A percentile compares a stretch with the other conserved stretches of the same genome.
Evolutionary conservation across 2,888 invertebrate genomes (phyloP).

Genomic region (Heliconius hortense): DNA sequence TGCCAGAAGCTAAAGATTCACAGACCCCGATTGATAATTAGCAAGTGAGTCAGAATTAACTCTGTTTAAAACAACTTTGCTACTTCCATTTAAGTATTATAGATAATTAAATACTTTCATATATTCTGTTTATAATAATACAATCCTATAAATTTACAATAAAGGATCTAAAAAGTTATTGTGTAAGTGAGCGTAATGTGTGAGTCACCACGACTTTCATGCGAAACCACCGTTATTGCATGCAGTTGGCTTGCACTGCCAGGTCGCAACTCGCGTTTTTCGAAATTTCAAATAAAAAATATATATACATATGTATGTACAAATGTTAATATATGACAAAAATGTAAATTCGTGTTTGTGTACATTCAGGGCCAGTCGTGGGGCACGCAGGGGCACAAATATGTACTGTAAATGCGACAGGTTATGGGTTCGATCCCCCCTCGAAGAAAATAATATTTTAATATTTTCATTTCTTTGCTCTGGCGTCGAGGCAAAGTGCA

Average conservation of each 20-base stretch:
- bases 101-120: neutral
- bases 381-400: too few species aligned
- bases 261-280: conserved; percentile 2
- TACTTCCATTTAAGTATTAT: neutral
- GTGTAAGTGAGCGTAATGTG: neutral
- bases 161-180: conserved; percentile 7
- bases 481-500: too few species aligned
- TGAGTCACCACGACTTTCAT: conserved; percentile 17
- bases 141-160: neutral
- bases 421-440: too few species aligned
- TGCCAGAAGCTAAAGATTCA: neutral
- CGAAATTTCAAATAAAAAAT: conserved; percentile 13
- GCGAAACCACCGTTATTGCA: conserved; percentile 16
- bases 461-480: too few species aligned
- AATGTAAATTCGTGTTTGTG: neutral
- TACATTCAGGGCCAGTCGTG: neutral
- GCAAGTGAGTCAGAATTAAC: neutral
- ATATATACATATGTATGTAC: neutral
- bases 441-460: too few species aligned
- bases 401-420: too few species aligned
- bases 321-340: neutral
- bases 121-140: neutral
- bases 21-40: neutral
- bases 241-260: conserved; percentile 6
- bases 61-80: neutral